Percentiles rank a stretch among this genome's conserved stretches.
phyloP scores from a whole-genome alignment of 1,140 invertebrate genomes.

The Acromyrmex echinatior region DNA sequence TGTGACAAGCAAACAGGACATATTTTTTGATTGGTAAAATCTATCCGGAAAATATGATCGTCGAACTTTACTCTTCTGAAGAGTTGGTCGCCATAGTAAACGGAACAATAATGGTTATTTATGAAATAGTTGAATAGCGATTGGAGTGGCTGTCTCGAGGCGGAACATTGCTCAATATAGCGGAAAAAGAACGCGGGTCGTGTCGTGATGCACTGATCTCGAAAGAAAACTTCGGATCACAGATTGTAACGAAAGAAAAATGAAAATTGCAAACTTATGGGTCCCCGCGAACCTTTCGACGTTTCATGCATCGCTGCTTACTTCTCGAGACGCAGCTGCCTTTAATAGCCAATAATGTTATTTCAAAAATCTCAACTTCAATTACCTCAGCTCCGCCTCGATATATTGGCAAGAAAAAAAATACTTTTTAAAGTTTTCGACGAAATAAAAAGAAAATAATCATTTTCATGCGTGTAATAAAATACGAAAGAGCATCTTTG shows the following conservation, averaged over 20 bases:
- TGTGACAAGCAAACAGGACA: slow-evolving; percentile 68
- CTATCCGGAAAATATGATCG: slow-evolving; percentile 65
- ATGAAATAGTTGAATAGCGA: slow-evolving; percentile 74
- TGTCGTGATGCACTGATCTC: slow-evolving; percentile 47
- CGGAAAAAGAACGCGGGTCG: slow-evolving; percentile 67
- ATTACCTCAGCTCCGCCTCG: slow-evolving; percentile 6
- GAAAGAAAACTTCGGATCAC: slow-evolving; percentile 67
- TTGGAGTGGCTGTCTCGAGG: slow-evolving; percentile 57
- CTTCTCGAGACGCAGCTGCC: slow-evolving; percentile 58
- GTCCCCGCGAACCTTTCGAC: slow-evolving; percentile 50
- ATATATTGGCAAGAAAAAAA: slow-evolving; percentile 4
- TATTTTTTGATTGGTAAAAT: slow-evolving; percentile 25
- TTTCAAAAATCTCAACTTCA: slow-evolving; percentile 24
- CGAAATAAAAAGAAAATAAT: not conserved
- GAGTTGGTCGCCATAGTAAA: slow-evolving; percentile 58
- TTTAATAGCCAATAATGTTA: slow-evolving; percentile 21
- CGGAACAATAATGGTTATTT: slow-evolving; percentile 78
- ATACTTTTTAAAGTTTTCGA: not conserved
- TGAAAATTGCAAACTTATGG: slow-evolving; percentile 82
- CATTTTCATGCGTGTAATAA: not conserved
- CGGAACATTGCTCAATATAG: slow-evolving; percentile 77
- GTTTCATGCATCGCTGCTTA: slow-evolving; percentile 50
- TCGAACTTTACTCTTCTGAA: slow-evolving; percentile 9
- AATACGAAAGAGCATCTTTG: not conserved
- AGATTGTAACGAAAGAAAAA: slow-evolving; percentile 69